A percentile compares a stretch with the other conserved stretches of the same genome.
These are phyloP conservation scores for Papilio helenus DNA, from an alignment of 1,140 invertebrate genomes.

Conservation along the genomic window DNA sequence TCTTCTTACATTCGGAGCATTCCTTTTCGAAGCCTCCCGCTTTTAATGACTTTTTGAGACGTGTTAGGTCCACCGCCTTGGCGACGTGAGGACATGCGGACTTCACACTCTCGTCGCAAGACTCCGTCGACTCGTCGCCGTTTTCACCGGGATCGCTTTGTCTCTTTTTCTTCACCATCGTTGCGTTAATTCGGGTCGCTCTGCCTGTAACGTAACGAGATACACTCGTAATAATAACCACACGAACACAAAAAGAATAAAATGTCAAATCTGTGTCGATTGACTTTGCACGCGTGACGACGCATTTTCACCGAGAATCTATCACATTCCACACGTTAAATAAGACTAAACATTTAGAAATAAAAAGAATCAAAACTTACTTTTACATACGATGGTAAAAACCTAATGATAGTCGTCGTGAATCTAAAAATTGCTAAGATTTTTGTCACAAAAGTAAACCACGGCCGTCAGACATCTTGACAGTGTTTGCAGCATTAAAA, in stretches of 20 bases:
- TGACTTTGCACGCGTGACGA: constrained; percentile 80
- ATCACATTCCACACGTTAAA: constrained; percentile 40
- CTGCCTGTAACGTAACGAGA: constrained; percentile 79
- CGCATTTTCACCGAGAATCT: constrained; percentile 69
- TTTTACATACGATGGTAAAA: constrained; percentile 66
- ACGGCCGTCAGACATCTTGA: constrained; percentile 74
- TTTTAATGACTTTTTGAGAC: constrained; percentile 86
- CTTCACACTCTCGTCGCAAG: constrained; percentile 83
- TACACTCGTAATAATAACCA: constrained; percentile 79
- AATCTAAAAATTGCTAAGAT: constrained; percentile 59
- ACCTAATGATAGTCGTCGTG: constrained; percentile 53
- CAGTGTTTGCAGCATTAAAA: constrained; percentile 54
- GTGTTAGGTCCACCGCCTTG: constrained; percentile 86
- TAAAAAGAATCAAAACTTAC: constrained; percentile 65
- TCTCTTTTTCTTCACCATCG: constrained; percentile 86
- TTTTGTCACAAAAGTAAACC: constrained; percentile 75
- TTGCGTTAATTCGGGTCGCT: constrained; percentile 62
- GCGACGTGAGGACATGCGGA: constrained; percentile 87
- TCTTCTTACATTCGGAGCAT: constrained; percentile 85
- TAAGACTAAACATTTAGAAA: constrained; percentile 42
- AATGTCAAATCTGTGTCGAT: constrained; percentile 80
- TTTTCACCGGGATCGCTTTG: constrained; percentile 84
- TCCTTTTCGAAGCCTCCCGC: constrained; percentile 83
- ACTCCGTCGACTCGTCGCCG: constrained; percentile 85
- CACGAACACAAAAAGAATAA: constrained; percentile 78